Base-by-base conservation (phyloP, 2,888 invertebrate species). In the Stenolophus ochropezus region DNA sequence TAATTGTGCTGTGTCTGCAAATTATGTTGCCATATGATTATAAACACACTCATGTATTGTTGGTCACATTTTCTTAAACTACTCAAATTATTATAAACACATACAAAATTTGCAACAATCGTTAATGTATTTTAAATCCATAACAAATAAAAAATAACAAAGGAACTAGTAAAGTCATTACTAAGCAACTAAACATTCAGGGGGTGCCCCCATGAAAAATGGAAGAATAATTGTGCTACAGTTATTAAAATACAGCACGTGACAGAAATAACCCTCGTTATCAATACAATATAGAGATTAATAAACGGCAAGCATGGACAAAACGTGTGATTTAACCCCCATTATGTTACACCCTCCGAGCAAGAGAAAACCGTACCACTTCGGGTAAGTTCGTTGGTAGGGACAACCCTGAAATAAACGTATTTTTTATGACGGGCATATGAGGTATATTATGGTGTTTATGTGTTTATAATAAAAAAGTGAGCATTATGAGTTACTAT, bases 241-340 rank as follows among this genome's bases (percentile, higher is more conserved):
- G 21, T 27, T 79, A 79, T 79, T 79, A 79, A 78, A 78, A 84
- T 84, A 83, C 83, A 84, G 82, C 85, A 84, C 85, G 84, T 84
- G 83, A 83, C 84, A 83, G 83, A 81, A 85, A 84, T 85, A 85
- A 83, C 84, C 84, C 83, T 85, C 84, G 84, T 85, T 85, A 85
- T 84, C 76, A 83, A 83, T 83, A 84, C 83, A 84, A 82, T 83
- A 82, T 83, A 83, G 78, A 84, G 82, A 84, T 84, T 84, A 84
- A 84, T 84, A 84, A 82, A 82, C 76, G 80, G 75, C 82, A 83
- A 65, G 71, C 81, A 78, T 79, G 80, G 82, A 61, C 77, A 83
- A 83, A 77, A 81, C 81, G 71, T 51, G 56, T 75, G 78, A 81
- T 83, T 82, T 76, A 53, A 42, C 33, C 74, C 61, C 58, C 74